Base-by-base conservation (phyloP, 2,797 vertebrate genomes). In the Poeciliopsis infans region DNA sequence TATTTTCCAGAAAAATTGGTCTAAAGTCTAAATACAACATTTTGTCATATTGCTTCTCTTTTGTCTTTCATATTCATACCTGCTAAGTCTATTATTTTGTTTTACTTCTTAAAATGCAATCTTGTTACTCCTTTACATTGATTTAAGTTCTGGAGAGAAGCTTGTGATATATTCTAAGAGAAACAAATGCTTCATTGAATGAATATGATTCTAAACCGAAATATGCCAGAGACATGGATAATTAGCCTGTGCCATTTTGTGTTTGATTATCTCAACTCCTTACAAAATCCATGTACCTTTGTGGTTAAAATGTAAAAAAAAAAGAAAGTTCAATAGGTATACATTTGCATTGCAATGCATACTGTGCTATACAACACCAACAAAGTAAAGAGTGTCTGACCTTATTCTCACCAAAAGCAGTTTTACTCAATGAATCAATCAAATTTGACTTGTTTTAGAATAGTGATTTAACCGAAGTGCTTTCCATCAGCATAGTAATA, bases 11-110 rank as follows among this genome's bases (percentile, higher is more conserved):
- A 2, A 55, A 55, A 8, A 53, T 74, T 41, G 72, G 33, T 11
- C 49, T 39, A 41, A 53, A 72, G 49, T n/a, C 70, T 31, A 33
- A n/a, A 12, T 7, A 46, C n/a, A 33, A 46, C 10, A 31, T 13
- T 31, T 59, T 31, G n/a, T 31, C 57, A 31, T 11, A 28, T 59
- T 59, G 11, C 70, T 49, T 72, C 8, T 53, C 47, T 78, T 85
- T 87, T 85, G 86, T 79, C 53, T 2, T 51, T 31, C n/a, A 3
- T 36, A 36, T 33, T 64, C 13, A 31, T 61, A 36, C 31, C 15
- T 18, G 16, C 36, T 36, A 36, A 18, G 18, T 13, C 28, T 64
- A 36, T 36, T 64, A 13, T 31, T 33, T 33, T 61, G 13, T 33
- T 31, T 11, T 45, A 57, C 28, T 57, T 57, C 51, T 8, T 25